Conservation (phyloP, 1,140 invertebrate genomes). For the Delia radicum region DNA sequence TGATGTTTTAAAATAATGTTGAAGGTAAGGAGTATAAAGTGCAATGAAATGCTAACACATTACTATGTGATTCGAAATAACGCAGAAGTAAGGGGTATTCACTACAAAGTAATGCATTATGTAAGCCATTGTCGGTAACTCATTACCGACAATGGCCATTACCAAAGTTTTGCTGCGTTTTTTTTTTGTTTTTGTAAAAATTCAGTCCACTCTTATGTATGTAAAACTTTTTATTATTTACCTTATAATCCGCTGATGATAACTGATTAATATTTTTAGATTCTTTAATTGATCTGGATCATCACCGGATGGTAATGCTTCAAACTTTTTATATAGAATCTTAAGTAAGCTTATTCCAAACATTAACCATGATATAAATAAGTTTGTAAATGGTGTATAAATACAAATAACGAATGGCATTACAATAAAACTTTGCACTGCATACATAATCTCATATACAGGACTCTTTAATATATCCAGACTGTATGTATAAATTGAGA, state of each 20-base stretch:
- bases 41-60: too few species aligned
- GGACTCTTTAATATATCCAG: conserved; percentile 3
- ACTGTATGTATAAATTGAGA: background rate
- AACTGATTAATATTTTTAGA: conserved; percentile 5
- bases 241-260: conserved; percentile 23
- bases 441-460: conserved; percentile 13
- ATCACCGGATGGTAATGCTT: background rate
- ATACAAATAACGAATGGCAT: conserved; percentile 14
- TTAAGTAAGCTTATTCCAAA: conserved; percentile 20
- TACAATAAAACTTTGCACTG: background rate
- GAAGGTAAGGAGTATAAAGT: too few species aligned
- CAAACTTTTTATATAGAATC: conserved; percentile 6
- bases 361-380: conserved; percentile 22
- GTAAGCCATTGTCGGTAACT: too few species aligned
- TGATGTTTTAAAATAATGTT: too few species aligned
- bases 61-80: too few species aligned
- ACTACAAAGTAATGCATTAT: too few species aligned
- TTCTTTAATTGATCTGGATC: background rate
- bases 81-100: too few species aligned
- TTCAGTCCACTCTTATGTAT: too few species aligned
- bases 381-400: conserved; percentile 17
- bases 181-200: too few species aligned
- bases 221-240: background rate
- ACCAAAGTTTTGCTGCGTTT: too few species aligned
- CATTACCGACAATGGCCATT: too few species aligned